phyloP scores from a whole-genome alignment of 92 coral and sea anemone species.

The Blastomussa wellsi region DNA sequence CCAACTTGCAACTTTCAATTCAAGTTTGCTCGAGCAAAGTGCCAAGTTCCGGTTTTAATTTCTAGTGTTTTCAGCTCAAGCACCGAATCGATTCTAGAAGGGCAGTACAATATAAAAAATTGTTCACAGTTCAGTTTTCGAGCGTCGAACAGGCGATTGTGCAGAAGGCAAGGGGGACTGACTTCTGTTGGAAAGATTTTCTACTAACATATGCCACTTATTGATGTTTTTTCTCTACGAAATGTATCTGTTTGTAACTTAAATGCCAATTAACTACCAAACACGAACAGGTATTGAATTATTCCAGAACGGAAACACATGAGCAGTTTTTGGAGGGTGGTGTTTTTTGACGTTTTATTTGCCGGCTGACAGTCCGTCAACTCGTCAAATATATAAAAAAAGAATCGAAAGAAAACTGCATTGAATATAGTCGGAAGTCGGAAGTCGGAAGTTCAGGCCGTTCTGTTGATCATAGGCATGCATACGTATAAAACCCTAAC shows the following conservation, averaged over 20 bases:
- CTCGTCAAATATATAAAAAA: background rate
- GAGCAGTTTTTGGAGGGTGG: background rate
- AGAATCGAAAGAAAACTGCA: background rate
- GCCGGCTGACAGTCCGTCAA: background rate
- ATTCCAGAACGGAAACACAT: background rate
- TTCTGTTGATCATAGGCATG: background rate
- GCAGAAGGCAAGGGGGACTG: too few species aligned
- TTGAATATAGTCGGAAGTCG: too few species aligned
- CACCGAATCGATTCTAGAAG: too few species aligned
- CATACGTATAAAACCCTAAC: background rate
- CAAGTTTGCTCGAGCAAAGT: too few species aligned
- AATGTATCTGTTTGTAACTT: background rate
- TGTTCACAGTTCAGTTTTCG: background rate
- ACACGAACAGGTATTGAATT: constrained; percentile 17
- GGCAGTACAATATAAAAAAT: too few species aligned
- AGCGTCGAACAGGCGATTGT: background rate
- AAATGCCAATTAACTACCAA: background rate
- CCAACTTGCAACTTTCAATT: too few species aligned
- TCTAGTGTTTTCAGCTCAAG: too few species aligned
- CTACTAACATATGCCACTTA: background rate
- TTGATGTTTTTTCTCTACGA: background rate
- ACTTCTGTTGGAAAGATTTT: too few species aligned
- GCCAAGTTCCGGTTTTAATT: too few species aligned
- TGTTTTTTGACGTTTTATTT: too few species aligned
- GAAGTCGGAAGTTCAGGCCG: background rate